Evolutionary conservation across 2,113 vertebrate genomes (phyloP).

Genomic region (Lichenostomus cassidix): DNA sequence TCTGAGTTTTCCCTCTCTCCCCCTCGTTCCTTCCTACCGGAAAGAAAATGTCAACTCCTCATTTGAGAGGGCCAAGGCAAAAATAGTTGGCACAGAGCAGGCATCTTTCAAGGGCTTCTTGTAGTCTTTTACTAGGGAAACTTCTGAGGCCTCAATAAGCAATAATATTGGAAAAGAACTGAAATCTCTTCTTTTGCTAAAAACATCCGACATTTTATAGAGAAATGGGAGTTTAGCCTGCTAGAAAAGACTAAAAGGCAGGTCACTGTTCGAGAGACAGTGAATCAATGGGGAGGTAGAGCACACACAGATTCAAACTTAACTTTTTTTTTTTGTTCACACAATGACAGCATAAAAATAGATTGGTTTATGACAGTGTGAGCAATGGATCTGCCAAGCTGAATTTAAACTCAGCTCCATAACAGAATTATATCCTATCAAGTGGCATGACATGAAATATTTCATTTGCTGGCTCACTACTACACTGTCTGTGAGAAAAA

Average conservation of each 20-base stretch:
- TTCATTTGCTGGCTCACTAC: slow-evolving; percentile 62
- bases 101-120: background rate
- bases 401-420: slow-evolving; percentile 38
- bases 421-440: slow-evolving; percentile 43
- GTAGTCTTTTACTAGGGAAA: background rate
- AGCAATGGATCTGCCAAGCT: slow-evolving; percentile 7
- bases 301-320: slow-evolving; percentile 38
- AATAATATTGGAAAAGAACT: background rate
- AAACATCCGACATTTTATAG: background rate
- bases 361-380: slow-evolving; percentile 34
- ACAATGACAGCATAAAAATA: slow-evolving; percentile 26
- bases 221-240: background rate
- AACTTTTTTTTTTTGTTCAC: slow-evolving; percentile 25
- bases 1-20: background rate
- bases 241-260: slow-evolving; percentile 30
- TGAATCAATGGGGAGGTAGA: slow-evolving; percentile 9
- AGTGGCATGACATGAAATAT: slow-evolving; percentile 32
- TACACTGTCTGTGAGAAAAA: slow-evolving; percentile 49
- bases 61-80: background rate
- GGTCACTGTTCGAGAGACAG: slow-evolving; percentile 29
- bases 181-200: background rate
- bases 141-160: background rate
- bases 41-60: background rate
- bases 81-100: background rate
- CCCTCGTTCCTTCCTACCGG: background rate